Base-by-base conservation (phyloP, 2,113 vertebrate genomes). In the Macroglossus sobrinus region DNA sequence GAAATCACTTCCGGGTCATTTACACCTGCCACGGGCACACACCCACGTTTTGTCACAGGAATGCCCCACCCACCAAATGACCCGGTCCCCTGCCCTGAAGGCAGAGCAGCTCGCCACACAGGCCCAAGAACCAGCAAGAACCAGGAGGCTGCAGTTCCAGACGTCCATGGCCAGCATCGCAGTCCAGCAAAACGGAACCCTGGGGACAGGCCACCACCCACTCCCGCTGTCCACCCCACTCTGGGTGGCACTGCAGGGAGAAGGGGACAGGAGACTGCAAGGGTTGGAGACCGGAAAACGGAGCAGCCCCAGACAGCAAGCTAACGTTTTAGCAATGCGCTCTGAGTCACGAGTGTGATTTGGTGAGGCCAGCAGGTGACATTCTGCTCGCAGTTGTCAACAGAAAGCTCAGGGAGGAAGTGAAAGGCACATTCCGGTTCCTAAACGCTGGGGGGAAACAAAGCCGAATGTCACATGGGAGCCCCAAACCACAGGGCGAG, bases 271-370 rank as follows among this genome's bases (percentile, higher is more conserved):
- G 6, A 10, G 3, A 10, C 1, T 4, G 10, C 2, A 1, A 26
- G 9, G 19, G 3, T 15, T 15, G 47, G 47, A 50, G 64, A 64
- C 22, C 57, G 9, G 2, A 26, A 35, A 33, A 4, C 74, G 24
- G 30, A 16, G 40, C 2, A 2, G 40, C 15, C 28, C 2, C 7
- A 0, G 1, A 10, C 9, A 7, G 4, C 1, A 12, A 30, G 66
- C 5, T 18, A 3, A 6, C 11, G 2, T 0, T 0, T 22, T 0
- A 43, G 16, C 21, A 30, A 50, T 3, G 43, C 38, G 26, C 53
- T 22, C 74, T 13, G 43, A 35, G 26, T 18, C 50, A 26, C 26
- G 35, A 6, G 18, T 2, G 0, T 18, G 4, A 69, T 8, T 11
- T 21, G 79, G 71, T 26, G 24, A 66, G 50, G 33, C 7, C 35